Evolutionary conservation across 92 coral and sea anemone genomes (phyloP), one percentile per base, ranked within the genome.

Genomic region (Anthopleura xanthogrammica): DNA sequence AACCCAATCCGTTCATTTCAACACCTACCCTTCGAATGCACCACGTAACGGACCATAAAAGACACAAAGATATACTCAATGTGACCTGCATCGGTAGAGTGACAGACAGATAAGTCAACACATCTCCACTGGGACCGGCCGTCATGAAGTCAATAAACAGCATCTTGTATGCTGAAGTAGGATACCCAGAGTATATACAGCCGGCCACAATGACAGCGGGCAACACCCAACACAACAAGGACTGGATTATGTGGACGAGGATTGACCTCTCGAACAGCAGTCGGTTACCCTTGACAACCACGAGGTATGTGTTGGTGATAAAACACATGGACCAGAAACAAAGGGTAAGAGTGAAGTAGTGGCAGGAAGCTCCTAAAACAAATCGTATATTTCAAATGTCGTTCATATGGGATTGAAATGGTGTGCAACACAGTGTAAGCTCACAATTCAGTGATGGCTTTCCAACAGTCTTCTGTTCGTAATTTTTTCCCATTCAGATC

Each of bases 251-350:
- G 81, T 96, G 99, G 55, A 86, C 39, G 54, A 77, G 91, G 10
- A 78, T 79, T 7, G 90, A 82, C 16, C 84, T 87, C 39, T 91
- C 92, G 77, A 96, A 96, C 48, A 96, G 79, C 12, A 68, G 62
- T 2, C 89, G 87, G 16, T 87, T 90, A 43, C 85, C 90, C 75
- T 60, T 86, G 76, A 96, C 92, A 79, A 96, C 90, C 16, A 96
- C 99, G 7, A 95, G 86, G 86, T 90, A 90, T 6, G 99, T 94
- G 89, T 96, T 96, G 76, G 88, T 87, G 36, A 96, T 86, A 68
- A 92, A 96, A 75, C 98, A 96, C 83, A 88, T 87, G 55, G 87
- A 92, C 99, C 99, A 96, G 77, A 94, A 90, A 77, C 95, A 90
- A 60, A 85, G 89, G n/a, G 91, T 92, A 50, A 96, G 85, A 72